These are phyloP conservation scores for Apodemia zela DNA, from an alignment of 2,888 invertebrate species.

Conservation along the genomic window DNA sequence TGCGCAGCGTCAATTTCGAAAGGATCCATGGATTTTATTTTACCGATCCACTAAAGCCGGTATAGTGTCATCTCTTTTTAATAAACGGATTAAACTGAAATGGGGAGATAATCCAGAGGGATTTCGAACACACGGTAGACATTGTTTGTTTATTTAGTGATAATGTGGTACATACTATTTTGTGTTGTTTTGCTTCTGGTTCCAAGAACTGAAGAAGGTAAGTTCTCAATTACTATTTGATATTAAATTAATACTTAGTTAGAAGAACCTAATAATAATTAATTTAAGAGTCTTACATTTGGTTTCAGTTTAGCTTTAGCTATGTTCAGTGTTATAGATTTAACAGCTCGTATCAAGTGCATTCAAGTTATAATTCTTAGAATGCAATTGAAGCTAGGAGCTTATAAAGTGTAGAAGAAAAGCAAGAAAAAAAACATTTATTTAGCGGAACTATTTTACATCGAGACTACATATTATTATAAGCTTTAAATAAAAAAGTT, in stretches of 20 bases:
- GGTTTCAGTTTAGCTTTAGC: no score
- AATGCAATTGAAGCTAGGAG: no score
- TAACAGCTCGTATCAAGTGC: no score
- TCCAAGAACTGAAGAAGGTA: conserved; percentile 37
- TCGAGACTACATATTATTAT: no score
- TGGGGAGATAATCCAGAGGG: conserved; percentile 31
- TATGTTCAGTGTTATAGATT: no score
- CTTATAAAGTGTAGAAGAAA: no score
- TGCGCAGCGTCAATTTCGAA: conserved; percentile 51
- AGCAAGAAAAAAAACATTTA: no score
- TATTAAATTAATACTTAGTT: background rate
- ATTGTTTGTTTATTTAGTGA: conserved; percentile 34
- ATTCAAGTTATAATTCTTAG: no score
- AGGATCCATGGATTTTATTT: conserved; percentile 45
- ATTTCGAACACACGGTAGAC: conserved; percentile 19
- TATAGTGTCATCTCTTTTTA: conserved; percentile 27
- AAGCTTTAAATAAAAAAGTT: no score
- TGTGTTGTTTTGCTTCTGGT: conserved; percentile 32
- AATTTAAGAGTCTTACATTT: no score
- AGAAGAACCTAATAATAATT: no score
- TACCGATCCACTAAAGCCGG: conserved; percentile 31
- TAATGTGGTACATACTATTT: conserved; percentile 40
- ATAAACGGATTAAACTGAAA: conserved; percentile 34
- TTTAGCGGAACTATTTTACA: no score
- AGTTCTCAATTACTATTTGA: conserved; percentile 30